Conservation (phyloP, 2,888 invertebrate species). For the Embidobia sp. region DNA sequence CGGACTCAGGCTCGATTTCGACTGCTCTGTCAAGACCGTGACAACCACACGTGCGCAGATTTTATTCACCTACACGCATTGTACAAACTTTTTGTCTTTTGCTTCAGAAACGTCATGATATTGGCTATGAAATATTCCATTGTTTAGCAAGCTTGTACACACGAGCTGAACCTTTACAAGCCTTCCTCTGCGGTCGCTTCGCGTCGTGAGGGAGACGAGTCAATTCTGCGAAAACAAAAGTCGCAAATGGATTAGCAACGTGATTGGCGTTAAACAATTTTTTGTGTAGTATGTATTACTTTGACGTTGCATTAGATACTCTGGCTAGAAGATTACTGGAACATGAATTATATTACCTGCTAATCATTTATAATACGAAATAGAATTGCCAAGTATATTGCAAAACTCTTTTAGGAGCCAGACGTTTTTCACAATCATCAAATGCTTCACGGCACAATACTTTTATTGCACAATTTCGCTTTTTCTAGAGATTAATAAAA, state of each 20-base stretch:
- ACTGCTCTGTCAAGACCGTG: slow-evolving; percentile 58
- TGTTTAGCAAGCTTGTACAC: slow-evolving; percentile 5
- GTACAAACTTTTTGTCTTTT: slow-evolving; percentile 41
- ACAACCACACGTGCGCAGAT: slow-evolving; percentile 45
- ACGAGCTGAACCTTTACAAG: too few relatives aligned
- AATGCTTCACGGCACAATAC: slow-evolving; percentile 16
- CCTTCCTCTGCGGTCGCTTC: not conserved
- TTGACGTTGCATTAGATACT: too few relatives aligned
- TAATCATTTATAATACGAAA: slow-evolving; percentile 4
- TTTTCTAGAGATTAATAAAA: slow-evolving; percentile 33
- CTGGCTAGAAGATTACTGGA: too few relatives aligned
- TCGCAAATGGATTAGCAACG: too few relatives aligned
- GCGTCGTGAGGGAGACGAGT: too few relatives aligned
- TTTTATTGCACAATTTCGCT: slow-evolving; percentile 12
- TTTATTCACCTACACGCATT: slow-evolving; percentile 40
- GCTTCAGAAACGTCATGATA: slow-evolving; percentile 30
- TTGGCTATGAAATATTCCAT: slow-evolving; percentile 43
- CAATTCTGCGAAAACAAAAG: too few relatives aligned
- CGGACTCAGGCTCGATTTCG: slow-evolving; percentile 54
- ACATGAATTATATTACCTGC: not conserved
- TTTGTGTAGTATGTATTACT: too few relatives aligned
- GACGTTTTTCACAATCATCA: slow-evolving; percentile 19
- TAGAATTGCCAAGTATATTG: slow-evolving; percentile 7
- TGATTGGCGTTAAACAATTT: too few relatives aligned
- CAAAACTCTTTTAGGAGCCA: not conserved